Evolutionary conservation across 2,113 vertebrate species (phyloP).

Genomic region (Gobius niger): DNA sequence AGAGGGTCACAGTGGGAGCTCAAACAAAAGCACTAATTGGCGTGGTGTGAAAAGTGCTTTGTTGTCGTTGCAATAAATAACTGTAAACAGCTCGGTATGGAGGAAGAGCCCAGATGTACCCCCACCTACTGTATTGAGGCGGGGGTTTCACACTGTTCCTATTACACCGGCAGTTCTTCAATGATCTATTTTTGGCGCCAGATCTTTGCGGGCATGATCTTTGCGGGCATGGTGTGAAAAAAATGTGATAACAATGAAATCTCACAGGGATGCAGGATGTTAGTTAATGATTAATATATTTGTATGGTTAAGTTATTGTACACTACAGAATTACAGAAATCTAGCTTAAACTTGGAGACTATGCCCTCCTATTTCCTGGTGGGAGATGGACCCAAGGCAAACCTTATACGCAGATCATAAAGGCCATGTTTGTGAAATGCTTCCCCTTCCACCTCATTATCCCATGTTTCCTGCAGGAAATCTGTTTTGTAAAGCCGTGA

Average conservation of each 20-base stretch:
- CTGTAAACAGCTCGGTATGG: conserved; percentile 18
- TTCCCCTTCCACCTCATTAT: conserved; percentile 32
- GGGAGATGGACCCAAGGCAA: no score
- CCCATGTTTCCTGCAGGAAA: conserved; percentile 23
- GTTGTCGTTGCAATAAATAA: conserved; percentile 16
- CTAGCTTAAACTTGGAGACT: no score
- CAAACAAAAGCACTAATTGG: conserved; percentile 54
- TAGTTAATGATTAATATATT: no score
- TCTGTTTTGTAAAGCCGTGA: conserved; percentile 28
- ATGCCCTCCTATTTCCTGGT: no score
- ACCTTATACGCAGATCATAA: no score
- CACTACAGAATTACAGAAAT: no score
- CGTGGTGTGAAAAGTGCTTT: conserved; percentile 22
- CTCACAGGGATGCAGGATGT: background rate
- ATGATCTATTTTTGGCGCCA: background rate
- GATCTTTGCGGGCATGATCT: background rate
- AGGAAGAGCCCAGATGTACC: conserved; percentile 16
- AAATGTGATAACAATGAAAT: conserved; percentile 2
- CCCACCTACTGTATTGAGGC: conserved; percentile 30
- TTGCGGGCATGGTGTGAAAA: background rate
- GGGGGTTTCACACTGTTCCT: conserved; percentile 40
- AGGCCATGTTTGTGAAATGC: background rate
- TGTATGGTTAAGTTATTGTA: background rate
- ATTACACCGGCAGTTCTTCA: background rate
- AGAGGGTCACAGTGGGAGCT: conserved; percentile 49